Evolutionary conservation across 2,888 invertebrate genomes (phyloP).

Genomic region (Plagodis dolabraria): DNA sequence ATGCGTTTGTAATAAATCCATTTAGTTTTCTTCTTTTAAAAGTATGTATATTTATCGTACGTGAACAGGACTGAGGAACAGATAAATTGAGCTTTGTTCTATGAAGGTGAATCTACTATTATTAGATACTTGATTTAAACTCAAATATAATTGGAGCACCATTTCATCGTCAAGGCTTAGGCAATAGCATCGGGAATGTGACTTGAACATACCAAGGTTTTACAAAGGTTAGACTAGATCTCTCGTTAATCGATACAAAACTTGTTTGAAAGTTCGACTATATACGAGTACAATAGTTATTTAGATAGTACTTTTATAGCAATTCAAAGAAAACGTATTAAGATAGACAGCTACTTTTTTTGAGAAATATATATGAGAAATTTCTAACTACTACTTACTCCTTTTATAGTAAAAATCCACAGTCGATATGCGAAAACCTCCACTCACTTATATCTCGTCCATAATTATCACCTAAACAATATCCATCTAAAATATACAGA

Average conservation of each 20-base stretch:
- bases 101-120: too few species aligned
- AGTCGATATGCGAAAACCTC: slow-evolving; percentile 14
- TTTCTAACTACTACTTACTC: slow-evolving; percentile 38
- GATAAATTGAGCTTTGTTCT: too few species aligned
- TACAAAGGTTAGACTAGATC: not conserved
- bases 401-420: slow-evolving; percentile 25
- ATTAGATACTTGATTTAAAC: too few species aligned
- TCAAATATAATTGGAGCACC: too few species aligned
- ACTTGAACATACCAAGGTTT: not conserved
- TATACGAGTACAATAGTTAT: not conserved
- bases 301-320: not conserved
- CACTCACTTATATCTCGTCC: slow-evolving; percentile 35
- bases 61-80: too few species aligned
- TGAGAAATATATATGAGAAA: not conserved
- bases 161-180: not conserved
- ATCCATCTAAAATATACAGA: slow-evolving; percentile 50
- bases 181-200: not conserved
- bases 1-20: too few species aligned
- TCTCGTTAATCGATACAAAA: not conserved
- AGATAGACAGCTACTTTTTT: not conserved
- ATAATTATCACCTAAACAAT: slow-evolving; percentile 46
- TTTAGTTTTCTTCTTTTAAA: too few species aligned
- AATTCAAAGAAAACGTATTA: not conserved
- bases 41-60: too few species aligned
- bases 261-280: not conserved